Evolutionary conservation across 2,797 vertebrate species (phyloP).

Genomic region (Apogon hyalosoma): DNA sequence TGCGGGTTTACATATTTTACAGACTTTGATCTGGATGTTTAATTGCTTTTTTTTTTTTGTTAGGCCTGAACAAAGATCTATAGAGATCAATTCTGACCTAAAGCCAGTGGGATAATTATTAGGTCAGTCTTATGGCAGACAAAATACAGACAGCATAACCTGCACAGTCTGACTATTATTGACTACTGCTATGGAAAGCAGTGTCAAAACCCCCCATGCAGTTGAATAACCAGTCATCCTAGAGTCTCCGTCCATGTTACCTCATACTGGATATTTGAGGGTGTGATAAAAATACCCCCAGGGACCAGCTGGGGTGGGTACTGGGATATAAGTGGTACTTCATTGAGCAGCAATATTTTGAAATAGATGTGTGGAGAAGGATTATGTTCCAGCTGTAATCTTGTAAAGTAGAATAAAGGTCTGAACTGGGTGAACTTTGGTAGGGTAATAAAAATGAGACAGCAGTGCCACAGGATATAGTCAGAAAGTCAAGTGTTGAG

Average conservation of each 20-base stretch:
- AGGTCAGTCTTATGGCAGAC: constrained; percentile 37
- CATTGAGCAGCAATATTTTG: constrained; percentile 31
- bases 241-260: constrained; percentile 37
- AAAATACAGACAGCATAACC: neutral
- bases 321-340: constrained; percentile 29
- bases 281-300: constrained; percentile 78
- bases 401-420: constrained; percentile 11
- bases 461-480: constrained; percentile 20
- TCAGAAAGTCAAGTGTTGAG: neutral
- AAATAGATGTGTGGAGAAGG: constrained; percentile 1
- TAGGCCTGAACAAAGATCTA: neutral
- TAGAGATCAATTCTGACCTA: constrained; percentile 11
- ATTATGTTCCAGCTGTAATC: constrained; percentile 16
- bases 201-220: constrained; percentile 15
- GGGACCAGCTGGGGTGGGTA: constrained; percentile 60
- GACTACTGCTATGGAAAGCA: constrained; percentile 31
- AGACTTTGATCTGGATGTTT: neutral
- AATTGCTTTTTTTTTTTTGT: neutral
- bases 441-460: constrained; percentile 32
- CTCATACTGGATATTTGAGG: constrained; percentile 71
- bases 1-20: neutral
- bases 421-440: constrained; percentile 51
- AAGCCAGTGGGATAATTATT: constrained; percentile 40
- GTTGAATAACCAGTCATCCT: constrained; percentile 42
- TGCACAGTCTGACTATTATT: constrained; percentile 16